phyloP scores from a whole-genome alignment of 2,113 vertebrate genomes.

The Limnothrissa miodon region DNA sequence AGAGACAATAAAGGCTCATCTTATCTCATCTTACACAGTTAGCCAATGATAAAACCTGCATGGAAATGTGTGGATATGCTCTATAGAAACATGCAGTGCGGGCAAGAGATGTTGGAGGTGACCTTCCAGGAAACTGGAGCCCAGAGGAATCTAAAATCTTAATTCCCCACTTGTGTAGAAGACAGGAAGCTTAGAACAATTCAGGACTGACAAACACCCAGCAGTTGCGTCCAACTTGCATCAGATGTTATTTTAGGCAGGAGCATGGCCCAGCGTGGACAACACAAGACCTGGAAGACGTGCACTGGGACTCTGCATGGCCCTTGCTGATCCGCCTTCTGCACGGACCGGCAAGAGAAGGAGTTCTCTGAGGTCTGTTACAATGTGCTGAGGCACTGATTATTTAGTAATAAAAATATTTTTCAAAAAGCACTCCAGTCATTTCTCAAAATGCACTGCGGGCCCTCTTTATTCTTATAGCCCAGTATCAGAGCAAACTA shows the following conservation, averaged over 20 bases:
- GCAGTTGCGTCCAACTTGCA: constrained; percentile 17
- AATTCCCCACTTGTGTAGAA: background rate
- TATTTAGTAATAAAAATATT: background rate
- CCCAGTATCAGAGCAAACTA: background rate
- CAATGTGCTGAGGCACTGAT: background rate
- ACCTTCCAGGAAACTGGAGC: background rate
- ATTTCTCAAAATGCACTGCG: background rate
- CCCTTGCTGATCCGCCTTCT: background rate
- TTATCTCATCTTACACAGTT: too few relatives aligned
- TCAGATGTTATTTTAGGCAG: constrained; percentile 11
- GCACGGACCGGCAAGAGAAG: background rate
- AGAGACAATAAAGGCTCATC: too few relatives aligned
- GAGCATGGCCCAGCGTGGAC: background rate
- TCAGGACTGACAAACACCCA: background rate
- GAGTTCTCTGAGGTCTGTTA: background rate
- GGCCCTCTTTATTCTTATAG: background rate
- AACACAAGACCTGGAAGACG: background rate
- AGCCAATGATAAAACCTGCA: background rate
- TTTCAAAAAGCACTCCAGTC: background rate
- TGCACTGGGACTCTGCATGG: background rate
- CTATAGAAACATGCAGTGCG: background rate
- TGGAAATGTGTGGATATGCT: background rate
- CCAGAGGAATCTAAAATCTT: background rate
- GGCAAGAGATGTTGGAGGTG: background rate
- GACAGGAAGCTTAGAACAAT: constrained; percentile 17